A percentile compares a stretch with the other conserved stretches of the same genome.
These are phyloP conservation scores for Caenorhabditis auriculariae DNA, from an alignment of 2,888 invertebrate genomes.

Conservation along the genomic window DNA sequence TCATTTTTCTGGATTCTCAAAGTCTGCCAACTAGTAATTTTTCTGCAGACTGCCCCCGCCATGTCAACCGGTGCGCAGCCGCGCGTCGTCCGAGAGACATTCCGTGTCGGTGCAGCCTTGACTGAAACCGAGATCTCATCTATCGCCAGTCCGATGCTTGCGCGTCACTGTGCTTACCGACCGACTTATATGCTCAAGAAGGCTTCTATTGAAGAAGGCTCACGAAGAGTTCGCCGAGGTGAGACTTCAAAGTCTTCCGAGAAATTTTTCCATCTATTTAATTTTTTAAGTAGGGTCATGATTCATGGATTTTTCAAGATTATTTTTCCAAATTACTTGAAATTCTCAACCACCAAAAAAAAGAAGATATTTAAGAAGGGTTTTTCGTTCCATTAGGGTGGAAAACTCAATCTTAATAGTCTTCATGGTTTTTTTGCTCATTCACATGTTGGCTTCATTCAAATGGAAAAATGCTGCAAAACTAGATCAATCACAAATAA, in stretches of 20 bases:
- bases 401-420: no score
- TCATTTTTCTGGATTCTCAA: background rate
- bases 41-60: conserved; percentile 34
- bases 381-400: no score
- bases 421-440: no score
- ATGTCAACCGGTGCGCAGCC: conserved; percentile 63
- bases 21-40: background rate
- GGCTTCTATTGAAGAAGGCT: conserved; percentile 7
- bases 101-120: conserved; percentile 48
- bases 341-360: no score
- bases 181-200: conserved; percentile 45
- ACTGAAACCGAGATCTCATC: conserved; percentile 33
- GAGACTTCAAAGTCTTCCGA: background rate
- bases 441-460: no score
- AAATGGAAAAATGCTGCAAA: no score
- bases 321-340: no score
- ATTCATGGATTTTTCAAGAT: no score
- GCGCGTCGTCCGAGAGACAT: conserved; percentile 54
- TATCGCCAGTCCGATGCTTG: conserved; percentile 45
- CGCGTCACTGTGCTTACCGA: conserved; percentile 48
- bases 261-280: no score
- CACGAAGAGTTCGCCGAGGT: conserved; percentile 28
- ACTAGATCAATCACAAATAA: no score
- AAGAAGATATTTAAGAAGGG: no score
- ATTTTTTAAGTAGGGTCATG: no score